Base-by-base conservation (phyloP, 2,888 invertebrate species). In the Polietes domitor region DNA sequence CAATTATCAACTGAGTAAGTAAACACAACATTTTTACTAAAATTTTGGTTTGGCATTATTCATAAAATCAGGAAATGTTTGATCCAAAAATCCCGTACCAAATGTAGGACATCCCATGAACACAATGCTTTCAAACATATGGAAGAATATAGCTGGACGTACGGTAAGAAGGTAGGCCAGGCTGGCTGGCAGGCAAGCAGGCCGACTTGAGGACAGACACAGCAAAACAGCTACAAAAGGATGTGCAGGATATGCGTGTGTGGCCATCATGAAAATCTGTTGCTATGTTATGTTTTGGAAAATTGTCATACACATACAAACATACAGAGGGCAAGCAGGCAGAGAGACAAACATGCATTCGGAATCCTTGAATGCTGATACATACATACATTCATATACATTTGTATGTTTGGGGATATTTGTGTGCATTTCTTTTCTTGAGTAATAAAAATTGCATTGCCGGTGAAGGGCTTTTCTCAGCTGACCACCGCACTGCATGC, bases 261-360 rank as follows among this genome's bases (percentile, higher is more conserved):
- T 71, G 77, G 80, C 74, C 55, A 63, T 80, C 77, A 74, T 15
- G 68, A 80, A 83, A 83, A 83, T 80, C 80, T 83, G 83, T 83
- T 83, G 83, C 80, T 80, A 74, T 71, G 80, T 83, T 80, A 76
- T 76, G 43, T 58, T 58, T 58, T 26, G 58, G 26, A 26, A 58
- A 58, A 58, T 58, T 24, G 15, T 58, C 53, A 21, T 21, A 21
- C 19, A 5, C 24, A 7, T 53, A 21, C 58, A 26, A 9, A 19
- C 26, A 58, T 15, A 24, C 21, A 26, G n/a, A 15, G 0, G 21
- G 21, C 21, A 24, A 26, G 26, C 26, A 4, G 10, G 21, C 21
- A 9, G 19, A 53, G 9, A 53, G 21, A 10, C 19, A 19, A 12
- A 47, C 47, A 47, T n/a, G n/a, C n/a, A n/a, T 37, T 37, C n/a